Conservation (phyloP, 2,113 vertebrate genomes). For the Embiotoca jacksoni region DNA sequence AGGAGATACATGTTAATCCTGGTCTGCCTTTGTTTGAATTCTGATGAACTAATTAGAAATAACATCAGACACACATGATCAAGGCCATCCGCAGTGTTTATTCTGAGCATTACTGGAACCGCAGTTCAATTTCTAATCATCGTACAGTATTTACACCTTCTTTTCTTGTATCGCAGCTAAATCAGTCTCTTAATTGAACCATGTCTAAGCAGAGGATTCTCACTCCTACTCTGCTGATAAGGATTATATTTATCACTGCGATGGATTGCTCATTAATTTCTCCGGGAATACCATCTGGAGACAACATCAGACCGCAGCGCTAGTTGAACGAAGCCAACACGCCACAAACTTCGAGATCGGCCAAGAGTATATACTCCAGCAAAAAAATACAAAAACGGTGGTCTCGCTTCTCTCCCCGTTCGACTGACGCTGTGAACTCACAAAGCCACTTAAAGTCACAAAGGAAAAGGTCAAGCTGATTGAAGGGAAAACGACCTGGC, state of each 20-base stretch:
- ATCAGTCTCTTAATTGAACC: constrained; percentile 6
- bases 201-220: constrained; percentile 25
- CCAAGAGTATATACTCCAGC: constrained; percentile 6
- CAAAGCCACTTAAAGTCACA: constrained; percentile 60
- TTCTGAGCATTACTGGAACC: constrained; percentile 22
- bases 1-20: constrained; percentile 46
- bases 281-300: constrained; percentile 49
- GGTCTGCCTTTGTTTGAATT: constrained; percentile 43
- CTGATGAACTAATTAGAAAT: constrained; percentile 38
- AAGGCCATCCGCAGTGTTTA: constrained; percentile 23
- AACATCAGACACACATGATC: constrained; percentile 38
- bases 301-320: constrained; percentile 28
- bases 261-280: constrained; percentile 64
- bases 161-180: not conserved
- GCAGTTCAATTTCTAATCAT: constrained; percentile 12
- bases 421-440: constrained; percentile 34
- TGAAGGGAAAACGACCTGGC: constrained; percentile 53
- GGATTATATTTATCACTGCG: constrained; percentile 55
- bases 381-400: constrained; percentile 2
- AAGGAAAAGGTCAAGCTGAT: constrained; percentile 72
- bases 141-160: constrained; percentile 18
- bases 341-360: constrained; percentile 53
- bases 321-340: constrained; percentile 53
- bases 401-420: constrained; percentile 17
- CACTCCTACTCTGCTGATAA: constrained; percentile 35